Conservation (phyloP, 30 jellyfish, hydroid and myxozoan genomes). For the Mastigias papua region DNA sequence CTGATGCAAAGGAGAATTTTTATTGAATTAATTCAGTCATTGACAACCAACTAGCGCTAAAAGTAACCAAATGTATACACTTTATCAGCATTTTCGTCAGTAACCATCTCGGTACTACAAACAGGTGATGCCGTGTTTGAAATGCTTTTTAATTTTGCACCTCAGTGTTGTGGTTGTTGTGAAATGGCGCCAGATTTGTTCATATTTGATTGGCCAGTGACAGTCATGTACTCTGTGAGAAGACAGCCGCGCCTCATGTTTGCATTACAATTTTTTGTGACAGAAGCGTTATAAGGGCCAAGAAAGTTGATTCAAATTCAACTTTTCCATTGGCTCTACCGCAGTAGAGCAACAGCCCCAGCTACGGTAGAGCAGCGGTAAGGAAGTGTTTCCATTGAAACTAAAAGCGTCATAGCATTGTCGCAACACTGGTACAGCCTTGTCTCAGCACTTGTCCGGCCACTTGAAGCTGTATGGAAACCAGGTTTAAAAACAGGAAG, state of each 20-base stretch:
- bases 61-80: background rate
- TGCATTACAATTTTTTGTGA: constrained; percentile 1
- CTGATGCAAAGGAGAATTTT: background rate
- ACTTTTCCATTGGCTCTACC: constrained; percentile 25
- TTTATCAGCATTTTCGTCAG: too few relatives aligned
- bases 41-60: background rate
- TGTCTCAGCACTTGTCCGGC: constrained; percentile 18
- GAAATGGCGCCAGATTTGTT: background rate
- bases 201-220: background rate
- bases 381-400: constrained; percentile 15
- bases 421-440: constrained; percentile 23
- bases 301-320: constrained; percentile 21
- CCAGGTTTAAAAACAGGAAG: constrained; percentile 4
- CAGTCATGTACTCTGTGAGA: background rate
- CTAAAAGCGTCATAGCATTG: background rate
- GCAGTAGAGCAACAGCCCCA: background rate
- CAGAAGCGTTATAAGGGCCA: constrained; percentile 14
- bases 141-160: too few relatives aligned
- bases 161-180: too few relatives aligned
- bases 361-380: background rate
- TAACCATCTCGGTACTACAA: too few relatives aligned
- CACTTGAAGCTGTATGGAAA: constrained; percentile 6
- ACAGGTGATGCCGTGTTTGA: background rate
- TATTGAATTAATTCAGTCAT: background rate
- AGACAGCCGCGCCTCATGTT: background rate